Percentiles rank a stretch among this genome's conserved stretches.
These are phyloP conservation scores for Mizuhopecten yessoensis DNA, from an alignment of 1,140 invertebrate genomes.

Conservation along the genomic window DNA sequence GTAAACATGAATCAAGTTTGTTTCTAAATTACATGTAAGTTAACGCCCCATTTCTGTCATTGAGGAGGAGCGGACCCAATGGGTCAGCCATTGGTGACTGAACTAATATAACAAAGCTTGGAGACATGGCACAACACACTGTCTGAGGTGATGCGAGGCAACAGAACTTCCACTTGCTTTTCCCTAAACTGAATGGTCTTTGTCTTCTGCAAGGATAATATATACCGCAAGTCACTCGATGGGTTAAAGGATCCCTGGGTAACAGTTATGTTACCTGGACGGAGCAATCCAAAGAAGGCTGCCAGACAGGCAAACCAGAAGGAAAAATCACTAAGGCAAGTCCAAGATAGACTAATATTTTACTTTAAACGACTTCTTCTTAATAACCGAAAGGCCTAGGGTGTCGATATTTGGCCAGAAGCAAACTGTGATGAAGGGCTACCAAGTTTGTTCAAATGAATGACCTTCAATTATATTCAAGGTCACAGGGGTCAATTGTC, in stretches of 20 bases:
- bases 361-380: too few relatives aligned
- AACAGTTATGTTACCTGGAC: conserved; percentile 52
- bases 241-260: conserved; percentile 1
- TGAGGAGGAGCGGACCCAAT: conserved; percentile 42
- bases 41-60: neutral
- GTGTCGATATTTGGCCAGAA: too few relatives aligned
- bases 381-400: too few relatives aligned
- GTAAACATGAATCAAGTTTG: neutral
- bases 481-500: too few relatives aligned
- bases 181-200: conserved; percentile 58
- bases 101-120: conserved; percentile 30
- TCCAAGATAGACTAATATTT: too few relatives aligned
- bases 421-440: too few relatives aligned
- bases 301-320: conserved; percentile 52
- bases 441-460: too few relatives aligned
- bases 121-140: conserved; percentile 41
- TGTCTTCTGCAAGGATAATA: conserved; percentile 42
- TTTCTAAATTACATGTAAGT: conserved; percentile 1
- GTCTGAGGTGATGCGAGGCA: conserved; percentile 13
- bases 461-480: too few relatives aligned
- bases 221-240: conserved; percentile 21
- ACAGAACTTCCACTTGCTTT: conserved; percentile 16
- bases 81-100: neutral
- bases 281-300: conserved; percentile 54
- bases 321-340: conserved; percentile 34